Percentiles rank a stretch among this genome's conserved stretches.
Conservation (phyloP, 2,797 vertebrate genomes). For the Leucoraja ocellata region DNA sequence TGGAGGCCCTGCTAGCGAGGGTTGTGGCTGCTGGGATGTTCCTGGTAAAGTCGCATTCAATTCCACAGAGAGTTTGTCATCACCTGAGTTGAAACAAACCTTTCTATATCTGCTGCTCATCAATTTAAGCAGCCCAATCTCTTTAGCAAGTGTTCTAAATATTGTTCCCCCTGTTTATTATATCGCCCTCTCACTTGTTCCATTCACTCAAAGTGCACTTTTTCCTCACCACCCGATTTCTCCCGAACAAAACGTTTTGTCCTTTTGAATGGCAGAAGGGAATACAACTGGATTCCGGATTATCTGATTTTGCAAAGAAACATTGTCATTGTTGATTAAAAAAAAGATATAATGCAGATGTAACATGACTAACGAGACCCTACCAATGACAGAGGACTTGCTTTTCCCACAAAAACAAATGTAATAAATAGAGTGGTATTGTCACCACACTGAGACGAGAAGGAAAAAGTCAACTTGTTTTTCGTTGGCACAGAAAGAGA, state of each 20-base stretch:
- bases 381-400: background rate
- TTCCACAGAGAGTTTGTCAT: conserved; percentile 38
- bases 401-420: background rate
- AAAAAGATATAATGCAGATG: background rate
- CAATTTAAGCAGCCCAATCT: conserved; percentile 37
- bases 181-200: background rate
- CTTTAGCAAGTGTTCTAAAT: conserved; percentile 31
- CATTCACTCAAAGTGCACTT: conserved; percentile 17
- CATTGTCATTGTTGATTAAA: conserved; percentile 7
- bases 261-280: background rate
- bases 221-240: background rate
- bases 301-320: background rate
- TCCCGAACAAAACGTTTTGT: background rate
- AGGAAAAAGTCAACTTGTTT: background rate
- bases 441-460: background rate
- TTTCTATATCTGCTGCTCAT: conserved; percentile 37
- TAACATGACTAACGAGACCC: conserved; percentile 9
- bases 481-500: background rate
- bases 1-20: conserved; percentile 47
- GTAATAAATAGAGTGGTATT: too few species aligned
- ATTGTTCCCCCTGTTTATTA: conserved; percentile 20
- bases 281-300: background rate
- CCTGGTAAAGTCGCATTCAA: conserved; percentile 37
- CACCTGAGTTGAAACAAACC: conserved; percentile 38
- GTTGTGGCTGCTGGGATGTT: conserved; percentile 39